A percentile compares a stretch with the other conserved stretches of the same genome.
phyloP scores from a whole-genome alignment of 2,797 vertebrate genomes.

The Bradypodion pumilum region DNA sequence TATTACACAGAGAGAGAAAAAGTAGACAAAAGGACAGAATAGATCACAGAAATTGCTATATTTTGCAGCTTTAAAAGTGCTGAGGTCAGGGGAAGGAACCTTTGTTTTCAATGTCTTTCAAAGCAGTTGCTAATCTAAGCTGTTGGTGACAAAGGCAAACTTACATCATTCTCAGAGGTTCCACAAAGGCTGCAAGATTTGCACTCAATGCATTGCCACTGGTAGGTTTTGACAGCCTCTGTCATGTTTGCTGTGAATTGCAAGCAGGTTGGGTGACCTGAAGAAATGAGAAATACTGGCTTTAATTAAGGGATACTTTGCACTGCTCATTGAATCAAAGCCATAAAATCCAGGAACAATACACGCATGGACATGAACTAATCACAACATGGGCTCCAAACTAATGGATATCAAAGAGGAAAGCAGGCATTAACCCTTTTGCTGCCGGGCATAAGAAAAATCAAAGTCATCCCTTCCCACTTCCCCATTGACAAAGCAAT shows the following conservation, averaged over 20 bases:
- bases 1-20: rapidly evolving
- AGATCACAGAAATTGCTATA: neutral
- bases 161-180: slow-evolving; percentile 97
- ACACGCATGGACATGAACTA: slow-evolving; percentile 71
- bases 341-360: slow-evolving; percentile 65
- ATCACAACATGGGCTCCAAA: slow-evolving; percentile 71
- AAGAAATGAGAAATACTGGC: slow-evolving; percentile 63
- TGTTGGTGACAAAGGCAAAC: slow-evolving; percentile 63
- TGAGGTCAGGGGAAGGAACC: neutral
- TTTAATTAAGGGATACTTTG: slow-evolving; percentile 45
- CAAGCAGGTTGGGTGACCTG: slow-evolving; percentile 97
- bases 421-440: slow-evolving; percentile 71
- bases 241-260: slow-evolving; percentile 99
- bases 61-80: neutral
- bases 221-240: slow-evolving; percentile 95
- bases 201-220: slow-evolving; percentile 99
- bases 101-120: slow-evolving; percentile 6
- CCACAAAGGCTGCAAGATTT: slow-evolving; percentile 98
- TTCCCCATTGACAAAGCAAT: slow-evolving; percentile 67
- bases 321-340: slow-evolving; percentile 27
- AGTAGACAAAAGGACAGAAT: neutral
- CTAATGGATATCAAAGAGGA: slow-evolving; percentile 65
- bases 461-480: slow-evolving; percentile 58
- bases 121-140: slow-evolving; percentile 7
- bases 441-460: slow-evolving; percentile 69